Evolutionary conservation across 1,140 invertebrate genomes (phyloP), one percentile per base, ranked within the genome.

Genomic region (Drosophila aff.): DNA sequence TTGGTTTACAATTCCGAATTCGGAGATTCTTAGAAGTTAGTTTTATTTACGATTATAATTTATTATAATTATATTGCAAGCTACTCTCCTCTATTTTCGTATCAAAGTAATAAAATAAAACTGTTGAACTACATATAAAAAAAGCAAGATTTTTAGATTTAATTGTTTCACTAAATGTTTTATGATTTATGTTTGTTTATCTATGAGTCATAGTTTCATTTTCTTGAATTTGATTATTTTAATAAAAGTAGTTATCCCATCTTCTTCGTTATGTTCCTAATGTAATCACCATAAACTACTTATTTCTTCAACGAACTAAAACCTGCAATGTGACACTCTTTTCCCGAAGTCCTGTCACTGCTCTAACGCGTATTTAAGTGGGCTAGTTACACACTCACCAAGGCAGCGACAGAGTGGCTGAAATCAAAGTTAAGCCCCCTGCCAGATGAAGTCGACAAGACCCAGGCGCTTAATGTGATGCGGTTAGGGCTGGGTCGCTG

Each of bases 341-440:
- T 53, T 15, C 44, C 15, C 60, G 57, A 77, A 63, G 72, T 61
- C 73, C 36, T 65, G 75, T 83, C 85, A 52, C 67, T 49, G 71
- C 61, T 66, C 79, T 83, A 84, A 87, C 84, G 84, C 78, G 66
- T 64, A 57, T 90, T 90, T 84, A 90, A 90, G 84, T 84, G 85
- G 62, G 63, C 82, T 84, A 90, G 85, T 89, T 90, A 75, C 53
- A 62, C 78, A 72, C 40, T 73, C 62, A 38, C 18, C 18, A 18
- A 21, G 36, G 15, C 36, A n/a, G 36, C 15, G 41, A 50, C 33
- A 33, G 67, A 41, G 66, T 47, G 46, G 40, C 55, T 61, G 46
- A 74, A 74, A 74, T 74, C 71, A 74, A 74, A 74, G 71, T 73
- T 74, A 74, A 74, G 71, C 71, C 49, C 38, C 46, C 36, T 72